These are phyloP conservation scores for Choreutis nemorana DNA, from an alignment of 2,888 invertebrate genomes.

Conservation along the genomic window DNA sequence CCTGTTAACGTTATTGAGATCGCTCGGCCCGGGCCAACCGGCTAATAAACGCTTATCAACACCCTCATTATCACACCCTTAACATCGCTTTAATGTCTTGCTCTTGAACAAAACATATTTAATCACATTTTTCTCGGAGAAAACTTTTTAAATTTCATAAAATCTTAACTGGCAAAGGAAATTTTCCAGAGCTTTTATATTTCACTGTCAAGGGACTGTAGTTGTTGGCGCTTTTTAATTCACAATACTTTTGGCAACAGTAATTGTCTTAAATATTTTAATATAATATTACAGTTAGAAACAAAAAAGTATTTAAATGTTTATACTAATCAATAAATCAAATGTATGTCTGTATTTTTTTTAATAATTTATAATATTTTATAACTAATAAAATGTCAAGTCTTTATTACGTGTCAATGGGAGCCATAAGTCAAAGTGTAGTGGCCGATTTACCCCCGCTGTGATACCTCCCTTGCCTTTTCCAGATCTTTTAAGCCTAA, in stretches of 20 bases:
- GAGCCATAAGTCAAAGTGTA: constrained; percentile 6
- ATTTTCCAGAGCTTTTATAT: too few relatives aligned
- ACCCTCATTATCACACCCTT: constrained; percentile 67
- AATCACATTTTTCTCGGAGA: constrained; percentile 60
- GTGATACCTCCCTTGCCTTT: constrained; percentile 12
- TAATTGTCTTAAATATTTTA: too few relatives aligned
- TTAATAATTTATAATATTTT: too few relatives aligned
- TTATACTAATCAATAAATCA: too few relatives aligned
- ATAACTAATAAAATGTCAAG: too few relatives aligned
- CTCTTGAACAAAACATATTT: constrained; percentile 69
- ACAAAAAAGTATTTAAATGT: too few relatives aligned
- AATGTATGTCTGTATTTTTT: too few relatives aligned
- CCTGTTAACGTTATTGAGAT: constrained; percentile 53
- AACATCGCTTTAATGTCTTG: constrained; percentile 67
- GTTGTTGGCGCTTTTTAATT: constrained; percentile 6
- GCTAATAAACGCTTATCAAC: constrained; percentile 68
- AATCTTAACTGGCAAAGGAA: too few relatives aligned
- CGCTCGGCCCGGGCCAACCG: constrained; percentile 37
- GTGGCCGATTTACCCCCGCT: constrained; percentile 10
- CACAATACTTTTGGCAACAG: too few relatives aligned
- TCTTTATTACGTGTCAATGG: neutral
- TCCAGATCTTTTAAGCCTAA: constrained; percentile 59
- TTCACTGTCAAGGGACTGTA: too few relatives aligned
- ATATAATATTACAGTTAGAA: too few relatives aligned
- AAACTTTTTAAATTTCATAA: constrained; percentile 63